phyloP scores from a whole-genome alignment of 1,140 invertebrate genomes.

The Formica selysi region DNA sequence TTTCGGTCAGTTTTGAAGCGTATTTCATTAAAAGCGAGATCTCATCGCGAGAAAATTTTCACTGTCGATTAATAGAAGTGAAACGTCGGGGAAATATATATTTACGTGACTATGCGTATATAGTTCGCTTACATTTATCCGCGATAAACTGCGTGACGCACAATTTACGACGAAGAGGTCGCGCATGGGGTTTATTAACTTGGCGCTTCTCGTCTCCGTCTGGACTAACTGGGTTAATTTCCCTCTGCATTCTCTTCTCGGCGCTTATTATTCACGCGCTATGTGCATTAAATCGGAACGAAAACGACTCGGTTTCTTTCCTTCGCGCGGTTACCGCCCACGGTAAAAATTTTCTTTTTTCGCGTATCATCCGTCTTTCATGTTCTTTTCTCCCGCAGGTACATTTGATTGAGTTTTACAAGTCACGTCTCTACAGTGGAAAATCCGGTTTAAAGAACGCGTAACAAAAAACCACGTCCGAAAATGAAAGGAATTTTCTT shows the following conservation, averaged over 20 bases:
- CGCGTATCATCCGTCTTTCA: constrained; percentile 31
- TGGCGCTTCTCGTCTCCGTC: constrained; percentile 20
- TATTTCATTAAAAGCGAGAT: constrained; percentile 13
- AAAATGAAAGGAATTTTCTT: constrained; percentile 41
- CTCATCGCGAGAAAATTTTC: neutral
- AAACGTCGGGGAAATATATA: constrained; percentile 12
- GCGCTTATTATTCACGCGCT: constrained; percentile 23
- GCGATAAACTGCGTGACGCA: constrained; percentile 35
- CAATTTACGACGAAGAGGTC: constrained; percentile 43
- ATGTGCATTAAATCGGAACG: constrained; percentile 28
- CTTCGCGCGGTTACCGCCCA: neutral
- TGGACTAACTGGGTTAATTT: constrained; percentile 51
- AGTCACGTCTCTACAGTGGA: neutral
- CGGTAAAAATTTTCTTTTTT: constrained; percentile 20
- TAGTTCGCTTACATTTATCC: constrained; percentile 24
- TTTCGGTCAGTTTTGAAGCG: neutral
- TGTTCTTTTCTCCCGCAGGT: neutral
- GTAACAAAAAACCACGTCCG: constrained; percentile 13
- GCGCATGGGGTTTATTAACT: constrained; percentile 49
- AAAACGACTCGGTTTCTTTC: constrained; percentile 17
- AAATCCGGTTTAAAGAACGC: constrained; percentile 48
- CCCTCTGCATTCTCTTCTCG: constrained; percentile 4
- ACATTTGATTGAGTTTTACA: constrained; percentile 29
- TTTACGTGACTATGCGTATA: neutral
- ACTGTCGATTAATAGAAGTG: neutral